Evolutionary conservation across 2,113 vertebrate genomes (phyloP).

Genomic region (Mohoua ochrocephala): DNA sequence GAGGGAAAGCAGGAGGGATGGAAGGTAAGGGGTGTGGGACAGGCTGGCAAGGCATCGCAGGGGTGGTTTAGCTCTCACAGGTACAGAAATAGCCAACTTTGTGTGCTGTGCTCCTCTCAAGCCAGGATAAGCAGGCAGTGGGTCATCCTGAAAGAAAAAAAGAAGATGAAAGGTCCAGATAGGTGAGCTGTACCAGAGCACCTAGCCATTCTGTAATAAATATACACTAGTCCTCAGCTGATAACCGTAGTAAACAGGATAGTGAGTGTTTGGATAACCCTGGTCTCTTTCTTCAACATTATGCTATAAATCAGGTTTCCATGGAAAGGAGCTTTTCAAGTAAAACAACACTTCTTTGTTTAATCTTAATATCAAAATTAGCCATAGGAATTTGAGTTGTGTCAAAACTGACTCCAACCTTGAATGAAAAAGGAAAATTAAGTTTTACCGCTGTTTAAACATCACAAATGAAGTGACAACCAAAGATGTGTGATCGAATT

Average conservation of each 20-base stretch:
- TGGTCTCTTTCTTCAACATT: neutral
- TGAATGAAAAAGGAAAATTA: neutral
- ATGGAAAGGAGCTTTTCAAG: neutral
- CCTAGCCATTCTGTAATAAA: neutral
- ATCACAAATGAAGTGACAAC: neutral
- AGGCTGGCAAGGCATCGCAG: rapidly evolving
- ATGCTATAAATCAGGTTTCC: neutral
- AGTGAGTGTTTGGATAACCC: neutral
- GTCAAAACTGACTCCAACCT: neutral
- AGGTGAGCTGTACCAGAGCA: neutral
- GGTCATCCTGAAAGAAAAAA: neutral
- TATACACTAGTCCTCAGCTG: neutral
- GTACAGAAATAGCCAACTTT: neutral
- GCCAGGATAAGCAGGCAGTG: neutral
- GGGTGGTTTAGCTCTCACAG: neutral
- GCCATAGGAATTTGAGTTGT: neutral
- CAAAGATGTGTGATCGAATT: neutral
- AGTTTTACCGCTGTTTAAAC: neutral
- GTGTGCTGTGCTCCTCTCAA: neutral
- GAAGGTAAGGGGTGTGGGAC: neutral
- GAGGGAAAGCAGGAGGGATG: neutral
- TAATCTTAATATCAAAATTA: neutral
- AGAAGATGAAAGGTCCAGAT: neutral
- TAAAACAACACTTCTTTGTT: neutral
- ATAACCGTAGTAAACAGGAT: neutral